A percentile compares a stretch with the other conserved stretches of the same genome.
phyloP scores from a whole-genome alignment of 1,140 invertebrate genomes.

The Cherax destructor region DNA sequence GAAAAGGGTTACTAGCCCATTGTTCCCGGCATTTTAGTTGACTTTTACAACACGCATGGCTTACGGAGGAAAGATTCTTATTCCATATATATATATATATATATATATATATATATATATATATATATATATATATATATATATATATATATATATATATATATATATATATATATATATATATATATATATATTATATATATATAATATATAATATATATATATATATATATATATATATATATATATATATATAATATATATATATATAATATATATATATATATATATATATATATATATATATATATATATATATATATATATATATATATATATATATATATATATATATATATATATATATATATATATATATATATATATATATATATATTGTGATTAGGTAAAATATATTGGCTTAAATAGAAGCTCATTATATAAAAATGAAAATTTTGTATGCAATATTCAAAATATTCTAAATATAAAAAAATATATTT shows the following conservation, averaged over 20 bases:
- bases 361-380: conserved; percentile 14
- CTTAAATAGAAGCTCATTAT: too few relatives aligned
- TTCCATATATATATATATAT: too few relatives aligned
- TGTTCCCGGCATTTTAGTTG: too few relatives aligned
- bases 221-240: conserved; percentile 6
- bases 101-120: too few relatives aligned
- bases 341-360: conserved; percentile 27
- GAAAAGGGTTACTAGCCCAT: too few relatives aligned
- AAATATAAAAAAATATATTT: too few relatives aligned
- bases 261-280: conserved; percentile 15
- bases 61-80: too few relatives aligned
- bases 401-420: conserved; percentile 2
- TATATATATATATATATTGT: too few relatives aligned
- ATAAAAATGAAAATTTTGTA: too few relatives aligned
- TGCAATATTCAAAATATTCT: too few relatives aligned
- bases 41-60: too few relatives aligned
- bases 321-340: conserved; percentile 35
- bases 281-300: not conserved
- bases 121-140: not conserved
- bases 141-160: conserved; percentile 20
- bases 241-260: conserved; percentile 16
- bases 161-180: conserved; percentile 12
- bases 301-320: conserved; percentile 34
- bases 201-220: conserved; percentile 7
- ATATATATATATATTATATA: not conserved